Percentiles rank a stretch among this genome's conserved stretches.
Evolutionary conservation across 2,113 vertebrate genomes (phyloP).

Genomic region (Pteronura brasiliensis): DNA sequence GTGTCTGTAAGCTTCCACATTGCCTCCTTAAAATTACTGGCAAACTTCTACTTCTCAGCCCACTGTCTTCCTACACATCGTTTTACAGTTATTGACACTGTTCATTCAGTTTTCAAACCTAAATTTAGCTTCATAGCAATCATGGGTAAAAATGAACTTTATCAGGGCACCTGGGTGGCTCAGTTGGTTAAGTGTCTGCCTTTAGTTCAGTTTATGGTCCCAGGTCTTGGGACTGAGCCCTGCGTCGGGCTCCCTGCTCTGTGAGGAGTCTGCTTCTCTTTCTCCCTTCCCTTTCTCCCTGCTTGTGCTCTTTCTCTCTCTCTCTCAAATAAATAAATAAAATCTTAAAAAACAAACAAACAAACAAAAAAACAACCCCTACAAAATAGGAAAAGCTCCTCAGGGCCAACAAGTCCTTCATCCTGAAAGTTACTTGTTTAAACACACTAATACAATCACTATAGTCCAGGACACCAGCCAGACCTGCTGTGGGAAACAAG

Average conservation of each 20-base stretch:
- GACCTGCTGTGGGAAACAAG: not conserved
- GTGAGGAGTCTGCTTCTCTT: not conserved
- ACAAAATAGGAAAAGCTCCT: not conserved
- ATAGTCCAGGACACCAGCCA: not conserved
- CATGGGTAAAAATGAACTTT: not conserved
- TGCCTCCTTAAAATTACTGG: not conserved
- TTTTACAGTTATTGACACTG: not conserved
- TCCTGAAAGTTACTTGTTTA: not conserved
- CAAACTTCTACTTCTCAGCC: not conserved
- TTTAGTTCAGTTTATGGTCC: not conserved
- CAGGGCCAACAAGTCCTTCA: not conserved
- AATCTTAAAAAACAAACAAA: no score
- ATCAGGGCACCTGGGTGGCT: not conserved
- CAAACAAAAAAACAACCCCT: not conserved
- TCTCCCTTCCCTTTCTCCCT: not conserved
- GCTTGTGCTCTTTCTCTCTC: not conserved
- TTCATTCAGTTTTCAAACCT: not conserved
- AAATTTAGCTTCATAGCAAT: not conserved
- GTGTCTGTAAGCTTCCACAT: not conserved
- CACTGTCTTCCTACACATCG: not conserved
- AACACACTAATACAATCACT: not conserved
- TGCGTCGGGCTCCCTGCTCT: not conserved
- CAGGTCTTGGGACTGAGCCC: not conserved
- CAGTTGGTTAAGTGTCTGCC: no score
- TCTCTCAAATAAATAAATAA: not conserved